These are phyloP conservation scores for Xanthorhoe designata DNA, from an alignment of 2,888 invertebrate genomes.

Conservation along the genomic window DNA sequence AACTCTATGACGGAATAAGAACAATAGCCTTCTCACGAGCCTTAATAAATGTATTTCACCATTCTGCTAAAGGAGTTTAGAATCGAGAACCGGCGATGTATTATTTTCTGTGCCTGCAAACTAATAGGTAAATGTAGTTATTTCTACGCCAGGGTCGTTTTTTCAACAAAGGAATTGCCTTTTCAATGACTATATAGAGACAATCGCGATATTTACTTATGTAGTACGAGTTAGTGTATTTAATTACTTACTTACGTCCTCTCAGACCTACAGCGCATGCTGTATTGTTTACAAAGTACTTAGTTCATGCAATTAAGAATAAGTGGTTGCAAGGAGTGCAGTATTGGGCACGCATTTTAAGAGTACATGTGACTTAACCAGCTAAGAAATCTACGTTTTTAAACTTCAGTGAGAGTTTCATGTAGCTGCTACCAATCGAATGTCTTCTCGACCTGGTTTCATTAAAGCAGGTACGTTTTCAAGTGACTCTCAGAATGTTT, in stretches of 20 bases:
- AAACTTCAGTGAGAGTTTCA: conserved; percentile 17
- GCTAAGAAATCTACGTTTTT: neutral
- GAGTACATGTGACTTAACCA: neutral
- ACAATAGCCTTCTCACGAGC: conserved; percentile 71
- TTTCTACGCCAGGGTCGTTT: conserved; percentile 45
- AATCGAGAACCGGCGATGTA: conserved; percentile 35
- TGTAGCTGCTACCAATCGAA: conserved; percentile 11
- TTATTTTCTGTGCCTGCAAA: conserved; percentile 44
- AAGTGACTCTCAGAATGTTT: conserved; percentile 51
- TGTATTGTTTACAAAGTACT: neutral
- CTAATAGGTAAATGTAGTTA: conserved; percentile 32
- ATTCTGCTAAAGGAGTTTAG: conserved; percentile 48
- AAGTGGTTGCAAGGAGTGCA: too few species aligned
- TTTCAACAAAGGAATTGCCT: conserved; percentile 34
- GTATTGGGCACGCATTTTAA: neutral
- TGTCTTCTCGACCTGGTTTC: conserved; percentile 69
- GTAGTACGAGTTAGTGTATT: neutral
- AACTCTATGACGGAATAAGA: conserved; percentile 63
- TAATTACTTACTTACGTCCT: conserved; percentile 12
- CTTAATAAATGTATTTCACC: conserved; percentile 57
- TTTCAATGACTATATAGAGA: conserved; percentile 21
- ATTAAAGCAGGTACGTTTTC: conserved; percentile 56
- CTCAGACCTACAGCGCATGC: conserved; percentile 13
- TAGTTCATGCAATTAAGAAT: too few species aligned
- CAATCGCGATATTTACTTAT: conserved; percentile 28